A percentile compares a stretch with the other conserved stretches of the same genome.
These are phyloP conservation scores for Euclidia mi DNA, from an alignment of 2,888 invertebrate genomes.

Conservation along the genomic window DNA sequence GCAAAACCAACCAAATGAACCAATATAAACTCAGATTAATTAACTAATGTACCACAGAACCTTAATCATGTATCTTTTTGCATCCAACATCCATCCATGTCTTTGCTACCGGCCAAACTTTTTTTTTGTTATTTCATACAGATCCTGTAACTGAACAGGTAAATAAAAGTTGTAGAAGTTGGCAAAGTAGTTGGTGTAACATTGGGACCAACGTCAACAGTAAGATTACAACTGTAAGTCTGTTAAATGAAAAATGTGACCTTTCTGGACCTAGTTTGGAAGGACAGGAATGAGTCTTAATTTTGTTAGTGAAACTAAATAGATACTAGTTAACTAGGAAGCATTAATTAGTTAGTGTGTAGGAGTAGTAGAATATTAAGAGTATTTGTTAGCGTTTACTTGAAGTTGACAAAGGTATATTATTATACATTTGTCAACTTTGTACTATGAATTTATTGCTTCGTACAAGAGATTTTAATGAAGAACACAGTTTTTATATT, in stretches of 20 bases:
- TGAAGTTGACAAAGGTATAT: no score
- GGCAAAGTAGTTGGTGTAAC: slow-evolving; percentile 51
- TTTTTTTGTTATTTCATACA: slow-evolving; percentile 50
- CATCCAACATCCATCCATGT: no score
- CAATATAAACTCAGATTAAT: slow-evolving; percentile 50
- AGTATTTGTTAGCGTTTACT: no score
- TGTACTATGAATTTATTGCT: no score
- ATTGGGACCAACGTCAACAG: slow-evolving; percentile 31
- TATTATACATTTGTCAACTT: no score
- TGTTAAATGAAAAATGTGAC: slow-evolving; percentile 44
- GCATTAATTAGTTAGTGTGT: neutral
- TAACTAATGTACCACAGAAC: slow-evolving; percentile 46
- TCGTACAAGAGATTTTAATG: no score
- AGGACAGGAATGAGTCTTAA: slow-evolving; percentile 39
- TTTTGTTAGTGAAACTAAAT: slow-evolving; percentile 33
- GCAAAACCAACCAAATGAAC: slow-evolving; percentile 37
- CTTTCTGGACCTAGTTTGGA: slow-evolving; percentile 28
- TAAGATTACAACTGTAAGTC: slow-evolving; percentile 54
- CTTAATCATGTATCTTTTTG: slow-evolving; percentile 51
- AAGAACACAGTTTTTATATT: no score
- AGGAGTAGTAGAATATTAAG: no score
- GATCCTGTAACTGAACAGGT: slow-evolving; percentile 36
- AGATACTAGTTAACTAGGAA: slow-evolving; percentile 1
- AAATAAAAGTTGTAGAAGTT: slow-evolving; percentile 58
- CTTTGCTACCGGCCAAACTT: slow-evolving; percentile 45